A percentile compares a stretch with the other conserved stretches of the same genome.
Conservation (phyloP, 2,797 vertebrate species). For the Amniataba percoides region DNA sequence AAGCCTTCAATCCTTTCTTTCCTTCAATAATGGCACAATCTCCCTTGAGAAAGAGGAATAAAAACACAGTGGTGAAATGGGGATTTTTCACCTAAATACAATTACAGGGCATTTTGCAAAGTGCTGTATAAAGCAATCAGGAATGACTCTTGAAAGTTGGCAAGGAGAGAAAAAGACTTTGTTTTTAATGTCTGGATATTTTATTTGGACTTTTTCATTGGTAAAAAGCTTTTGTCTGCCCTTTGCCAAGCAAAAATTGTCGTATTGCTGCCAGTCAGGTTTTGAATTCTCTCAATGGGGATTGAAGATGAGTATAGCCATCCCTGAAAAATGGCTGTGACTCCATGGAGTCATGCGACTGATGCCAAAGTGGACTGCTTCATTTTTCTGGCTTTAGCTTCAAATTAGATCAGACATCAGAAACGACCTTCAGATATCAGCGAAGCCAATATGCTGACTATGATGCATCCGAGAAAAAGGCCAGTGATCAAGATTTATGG, state of each 20-base stretch:
- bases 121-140: slow-evolving; percentile 77
- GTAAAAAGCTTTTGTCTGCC: slow-evolving; percentile 74
- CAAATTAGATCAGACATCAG: slow-evolving; percentile 77
- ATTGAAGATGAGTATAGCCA: slow-evolving; percentile 64
- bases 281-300: slow-evolving; percentile 52
- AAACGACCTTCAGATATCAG: slow-evolving; percentile 78
- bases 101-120: slow-evolving; percentile 82
- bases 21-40: slow-evolving; percentile 63
- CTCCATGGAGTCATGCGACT: slow-evolving; percentile 33
- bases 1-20: slow-evolving; percentile 51
- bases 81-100: slow-evolving; percentile 80
- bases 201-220: slow-evolving; percentile 73
- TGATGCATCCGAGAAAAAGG: slow-evolving; percentile 57
- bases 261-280: slow-evolving; percentile 65
- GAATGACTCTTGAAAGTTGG: slow-evolving; percentile 73
- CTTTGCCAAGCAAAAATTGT: slow-evolving; percentile 73
- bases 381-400: slow-evolving; percentile 74
- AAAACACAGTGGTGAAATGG: slow-evolving; percentile 73
- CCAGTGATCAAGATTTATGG: slow-evolving; percentile 78
- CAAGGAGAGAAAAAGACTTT: slow-evolving; percentile 55
- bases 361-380: slow-evolving; percentile 63
- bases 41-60: slow-evolving; percentile 57
- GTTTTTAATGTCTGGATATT: slow-evolving; percentile 67
- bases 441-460: slow-evolving; percentile 71
- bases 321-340: slow-evolving; percentile 52